phyloP scores from a whole-genome alignment of 1,140 invertebrate genomes.

The Drosophila dunni region DNA sequence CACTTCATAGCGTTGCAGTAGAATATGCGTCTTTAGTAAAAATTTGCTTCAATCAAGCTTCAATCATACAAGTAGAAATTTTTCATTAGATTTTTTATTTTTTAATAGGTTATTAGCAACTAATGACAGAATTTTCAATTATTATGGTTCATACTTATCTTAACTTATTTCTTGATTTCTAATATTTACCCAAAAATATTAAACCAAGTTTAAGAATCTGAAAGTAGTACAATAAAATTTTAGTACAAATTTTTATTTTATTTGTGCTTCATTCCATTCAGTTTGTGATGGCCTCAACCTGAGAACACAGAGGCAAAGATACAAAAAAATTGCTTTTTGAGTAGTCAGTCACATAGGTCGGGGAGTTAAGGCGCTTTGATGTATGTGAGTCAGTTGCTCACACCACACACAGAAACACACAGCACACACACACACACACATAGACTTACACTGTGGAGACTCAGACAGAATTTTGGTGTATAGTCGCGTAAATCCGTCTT shows the following conservation, averaged over 20 bases:
- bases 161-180: too few species aligned
- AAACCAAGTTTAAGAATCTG: too few species aligned
- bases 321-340: conserved; percentile 66
- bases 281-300: background rate
- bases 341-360: conserved; percentile 44
- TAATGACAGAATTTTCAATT: too few species aligned
- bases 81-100: too few species aligned
- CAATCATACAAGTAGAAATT: background rate
- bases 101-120: too few species aligned
- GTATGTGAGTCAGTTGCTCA: conserved; percentile 64
- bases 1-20: too few species aligned
- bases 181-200: too few species aligned
- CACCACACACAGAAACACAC: conserved; percentile 18
- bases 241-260: background rate
- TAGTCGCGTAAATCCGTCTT: conserved; percentile 70
- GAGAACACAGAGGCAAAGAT: background rate
- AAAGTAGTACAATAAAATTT: too few species aligned
- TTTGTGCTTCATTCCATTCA: too few species aligned
- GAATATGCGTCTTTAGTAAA: too few species aligned
- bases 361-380: conserved; percentile 73
- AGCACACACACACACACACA: conserved; percentile 3
- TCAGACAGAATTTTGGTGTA: conserved; percentile 45
- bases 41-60: background rate
- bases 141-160: too few species aligned
- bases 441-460: background rate